Percentiles rank a stretch among this genome's conserved stretches.
Evolutionary conservation across 2,888 invertebrate species (phyloP).

Genomic region (Yponomeuta malinellus): DNA sequence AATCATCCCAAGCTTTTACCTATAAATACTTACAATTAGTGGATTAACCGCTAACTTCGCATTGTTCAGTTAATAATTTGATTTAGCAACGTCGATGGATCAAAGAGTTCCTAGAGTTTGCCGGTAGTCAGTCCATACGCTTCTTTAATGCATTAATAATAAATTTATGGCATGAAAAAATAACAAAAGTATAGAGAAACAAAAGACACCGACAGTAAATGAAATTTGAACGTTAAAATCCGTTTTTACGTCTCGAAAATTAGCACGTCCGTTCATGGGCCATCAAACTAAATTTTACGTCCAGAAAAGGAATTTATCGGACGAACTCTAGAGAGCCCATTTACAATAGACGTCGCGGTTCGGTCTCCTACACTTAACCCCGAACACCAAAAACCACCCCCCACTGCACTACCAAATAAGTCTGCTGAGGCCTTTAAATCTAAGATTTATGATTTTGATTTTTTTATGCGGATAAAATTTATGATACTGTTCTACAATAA

Average conservation of each 20-base stretch:
- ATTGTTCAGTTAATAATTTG: too few species aligned
- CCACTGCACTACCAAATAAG: too few species aligned
- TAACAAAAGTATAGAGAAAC: not conserved
- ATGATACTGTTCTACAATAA: too few species aligned
- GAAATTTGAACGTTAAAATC: not conserved
- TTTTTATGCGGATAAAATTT: too few species aligned
- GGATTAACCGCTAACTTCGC: too few species aligned
- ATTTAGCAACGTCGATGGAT: not conserved
- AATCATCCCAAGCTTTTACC: too few species aligned
- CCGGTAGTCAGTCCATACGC: not conserved
- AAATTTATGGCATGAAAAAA: not conserved
- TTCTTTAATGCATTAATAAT: not conserved
- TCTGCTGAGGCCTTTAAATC: too few species aligned
- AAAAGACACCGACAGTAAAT: not conserved
- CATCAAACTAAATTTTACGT: conserved; percentile 13
- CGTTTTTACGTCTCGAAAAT: conserved; percentile 9
- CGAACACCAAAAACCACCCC: too few species aligned
- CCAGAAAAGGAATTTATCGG: not conserved
- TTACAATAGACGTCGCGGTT: not conserved
- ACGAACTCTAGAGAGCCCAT: not conserved
- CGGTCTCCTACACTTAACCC: not conserved
- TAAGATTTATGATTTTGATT: too few species aligned
- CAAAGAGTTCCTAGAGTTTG: not conserved
- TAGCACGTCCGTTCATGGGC: conserved; percentile 10
- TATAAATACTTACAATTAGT: too few species aligned